phyloP scores from a whole-genome alignment of 2,797 vertebrate genomes.

The Cynopterus sphinx region DNA sequence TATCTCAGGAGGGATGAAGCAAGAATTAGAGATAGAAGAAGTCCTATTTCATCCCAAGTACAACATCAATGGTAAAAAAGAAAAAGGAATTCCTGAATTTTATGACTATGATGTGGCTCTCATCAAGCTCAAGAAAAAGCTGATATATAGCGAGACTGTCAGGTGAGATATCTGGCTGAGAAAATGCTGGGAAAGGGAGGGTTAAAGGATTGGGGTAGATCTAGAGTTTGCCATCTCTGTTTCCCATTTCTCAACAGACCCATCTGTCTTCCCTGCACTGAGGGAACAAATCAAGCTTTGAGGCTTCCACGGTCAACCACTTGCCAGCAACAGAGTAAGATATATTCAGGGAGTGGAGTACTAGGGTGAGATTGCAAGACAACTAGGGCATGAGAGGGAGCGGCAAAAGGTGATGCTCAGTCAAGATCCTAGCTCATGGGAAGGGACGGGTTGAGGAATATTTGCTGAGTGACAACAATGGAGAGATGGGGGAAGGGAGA shows the following conservation, averaged over 20 bases:
- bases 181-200: background rate
- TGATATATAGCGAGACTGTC: slow-evolving; percentile 76
- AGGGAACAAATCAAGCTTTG: slow-evolving; percentile 87
- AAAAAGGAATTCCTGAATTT: slow-evolving; percentile 87
- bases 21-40: slow-evolving; percentile 1
- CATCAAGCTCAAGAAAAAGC: slow-evolving; percentile 77
- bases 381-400: background rate
- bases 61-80: slow-evolving; percentile 73
- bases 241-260: slow-evolving; percentile 83
- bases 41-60: slow-evolving; percentile 86
- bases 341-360: background rate
- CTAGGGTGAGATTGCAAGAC: background rate
- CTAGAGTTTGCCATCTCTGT: background rate
- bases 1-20: background rate
- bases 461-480: background rate
- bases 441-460: background rate
- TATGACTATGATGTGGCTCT: slow-evolving; percentile 93
- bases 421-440: background rate
- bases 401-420: background rate
- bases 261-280: slow-evolving; percentile 90
- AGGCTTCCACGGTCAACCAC: slow-evolving; percentile 83
- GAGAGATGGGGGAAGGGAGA: background rate
- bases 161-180: slow-evolving; percentile 81
- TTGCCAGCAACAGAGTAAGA: slow-evolving; percentile 88
- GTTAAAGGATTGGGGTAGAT: background rate